These are phyloP conservation scores for Bellardia bayeri DNA, from an alignment of 2,888 invertebrate species.

Conservation along the genomic window DNA sequence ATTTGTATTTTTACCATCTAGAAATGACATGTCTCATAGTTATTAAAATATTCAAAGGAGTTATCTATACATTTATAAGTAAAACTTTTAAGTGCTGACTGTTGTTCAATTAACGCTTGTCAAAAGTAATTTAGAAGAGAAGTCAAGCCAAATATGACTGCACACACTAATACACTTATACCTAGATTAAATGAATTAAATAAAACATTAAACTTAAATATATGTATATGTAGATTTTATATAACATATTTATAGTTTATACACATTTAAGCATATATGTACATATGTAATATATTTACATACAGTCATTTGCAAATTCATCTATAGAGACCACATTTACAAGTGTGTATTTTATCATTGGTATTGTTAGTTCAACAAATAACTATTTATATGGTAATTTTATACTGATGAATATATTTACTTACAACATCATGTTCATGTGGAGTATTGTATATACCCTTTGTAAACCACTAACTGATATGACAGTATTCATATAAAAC, in stretches of 20 bases:
- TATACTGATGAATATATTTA: background rate
- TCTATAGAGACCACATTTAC: background rate
- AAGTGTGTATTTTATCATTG: background rate
- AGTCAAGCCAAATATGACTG: background rate
- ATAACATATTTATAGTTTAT: no score
- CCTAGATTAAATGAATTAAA: background rate
- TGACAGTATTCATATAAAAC: slow-evolving; percentile 2
- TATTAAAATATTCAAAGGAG: background rate
- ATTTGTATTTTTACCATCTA: no score
- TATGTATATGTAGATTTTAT: no score
- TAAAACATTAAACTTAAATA: slow-evolving; percentile 4
- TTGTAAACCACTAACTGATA: slow-evolving; percentile 14
- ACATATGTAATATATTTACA: no score
- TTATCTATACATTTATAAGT: background rate
- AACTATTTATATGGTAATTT: slow-evolving; percentile 3
- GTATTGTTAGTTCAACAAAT: background rate
- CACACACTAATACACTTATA: no score
- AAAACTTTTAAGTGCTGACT: slow-evolving; percentile 45
- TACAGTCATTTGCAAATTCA: background rate
- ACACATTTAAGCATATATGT: no score
- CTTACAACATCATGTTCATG: background rate
- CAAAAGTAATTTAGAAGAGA: slow-evolving; percentile 27
- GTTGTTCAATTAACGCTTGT: slow-evolving; percentile 54
- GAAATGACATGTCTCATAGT: no score
- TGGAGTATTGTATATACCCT: background rate